Conservation (phyloP, 2,888 invertebrate species). For the Erpobdella octoculata region DNA sequence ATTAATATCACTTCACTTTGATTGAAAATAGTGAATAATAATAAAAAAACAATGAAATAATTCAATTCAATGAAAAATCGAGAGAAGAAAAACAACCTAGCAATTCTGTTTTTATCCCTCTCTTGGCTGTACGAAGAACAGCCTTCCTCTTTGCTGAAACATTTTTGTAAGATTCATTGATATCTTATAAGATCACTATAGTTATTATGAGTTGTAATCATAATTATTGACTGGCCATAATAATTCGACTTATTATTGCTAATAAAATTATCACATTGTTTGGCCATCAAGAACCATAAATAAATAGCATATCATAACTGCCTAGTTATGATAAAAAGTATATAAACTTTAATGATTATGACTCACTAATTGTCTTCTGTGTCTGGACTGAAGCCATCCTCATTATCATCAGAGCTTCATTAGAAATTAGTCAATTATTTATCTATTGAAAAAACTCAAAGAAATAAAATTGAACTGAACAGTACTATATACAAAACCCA, state of each 20-base stretch:
- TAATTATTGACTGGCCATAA: no score
- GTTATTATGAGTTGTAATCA: no score
- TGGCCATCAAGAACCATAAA: neutral
- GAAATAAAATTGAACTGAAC: neutral
- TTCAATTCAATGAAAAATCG: neutral
- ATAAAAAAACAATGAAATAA: neutral
- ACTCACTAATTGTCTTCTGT: conserved; percentile 28
- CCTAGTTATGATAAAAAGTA: neutral
- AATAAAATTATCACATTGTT: neutral
- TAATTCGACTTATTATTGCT: neutral
- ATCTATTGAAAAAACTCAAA: neutral
- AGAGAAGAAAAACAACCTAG: conserved; percentile 20
- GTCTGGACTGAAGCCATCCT: conserved; percentile 29
- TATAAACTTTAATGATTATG: neutral
- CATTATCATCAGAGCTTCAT: conserved; percentile 28
- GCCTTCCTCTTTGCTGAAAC: conserved; percentile 27
- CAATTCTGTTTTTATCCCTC: conserved; percentile 29
- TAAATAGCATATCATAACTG: neutral
- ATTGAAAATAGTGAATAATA: no score
- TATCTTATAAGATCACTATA: no score
- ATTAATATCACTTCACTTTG: no score
- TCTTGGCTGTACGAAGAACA: conserved; percentile 28
- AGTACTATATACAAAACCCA: neutral
- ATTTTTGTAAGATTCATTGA: neutral
- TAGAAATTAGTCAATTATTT: neutral